Base-by-base conservation (phyloP, 2,888 invertebrate species). In the Hydriomena furcata region DNA sequence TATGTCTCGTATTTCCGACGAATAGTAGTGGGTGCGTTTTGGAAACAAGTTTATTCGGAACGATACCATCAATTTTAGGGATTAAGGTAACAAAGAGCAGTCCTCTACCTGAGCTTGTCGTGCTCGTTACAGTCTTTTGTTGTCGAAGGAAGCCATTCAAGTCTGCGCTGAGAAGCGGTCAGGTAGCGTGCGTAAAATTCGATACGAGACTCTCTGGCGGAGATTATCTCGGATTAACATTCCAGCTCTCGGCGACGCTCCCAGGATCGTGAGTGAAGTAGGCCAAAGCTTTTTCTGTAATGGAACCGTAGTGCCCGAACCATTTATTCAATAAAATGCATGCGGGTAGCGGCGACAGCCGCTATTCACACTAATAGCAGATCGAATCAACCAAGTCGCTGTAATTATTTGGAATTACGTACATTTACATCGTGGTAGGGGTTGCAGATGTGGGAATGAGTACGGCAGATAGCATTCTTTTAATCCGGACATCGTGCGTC, bases 141-240 rank as follows among this genome's bases (percentile, higher is more conserved):
- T 71, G 68, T 74, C 67, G 71, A 70, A 76, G 73, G 85, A 84
- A 86, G 76, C 82, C 82, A 82, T 84, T 82, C 77, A 82, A 81
- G 71, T 65, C 65, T 68, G 70, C 68, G 73, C 79, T 78, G 74
- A 79, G 81, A 79, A 74, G 73, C 76, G 76, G 72, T 79, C 87
- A 88, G 88, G 87, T 87, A 88, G 83, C 80, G 79, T 84, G 82
- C 81, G 82, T 84, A 84, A 82, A 85, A 84, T 82, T 81, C 75
- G 80, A 85, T 82, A 79, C 79, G 73, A 79, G 73, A 70, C 67
- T 73, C 73, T 65, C 66, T 64, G 71, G 63, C 62, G 63, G 68
- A 82, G 89, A 88, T 89, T 79, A 89, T 86, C 86, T 77, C 71
- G 71, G 85, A 85, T 89, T 89, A 87, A 88, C 77, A 89, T 90